phyloP scores from a whole-genome alignment of 35 echinoderm and acorn worm species.

The Chiridota heheva region DNA sequence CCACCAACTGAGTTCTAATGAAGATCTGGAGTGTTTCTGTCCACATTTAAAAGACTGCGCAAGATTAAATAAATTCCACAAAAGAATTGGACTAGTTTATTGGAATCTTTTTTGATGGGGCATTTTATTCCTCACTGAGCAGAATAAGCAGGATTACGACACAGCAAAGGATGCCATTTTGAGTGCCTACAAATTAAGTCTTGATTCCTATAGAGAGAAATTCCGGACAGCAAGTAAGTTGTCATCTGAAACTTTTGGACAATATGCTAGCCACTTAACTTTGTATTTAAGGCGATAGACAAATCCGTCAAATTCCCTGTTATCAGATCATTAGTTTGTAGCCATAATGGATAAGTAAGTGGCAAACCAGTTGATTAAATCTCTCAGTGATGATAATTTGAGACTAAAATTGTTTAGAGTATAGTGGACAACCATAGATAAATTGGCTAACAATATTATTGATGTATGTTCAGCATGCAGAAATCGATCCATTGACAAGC shows the following conservation, averaged over 20 bases:
- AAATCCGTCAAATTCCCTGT: not conserved
- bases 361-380: constrained; percentile 8
- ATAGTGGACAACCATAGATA: not conserved
- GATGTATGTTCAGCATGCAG: constrained; percentile 4
- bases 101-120: not conserved
- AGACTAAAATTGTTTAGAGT: constrained; percentile 16
- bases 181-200: constrained; percentile 10
- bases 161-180: not conserved
- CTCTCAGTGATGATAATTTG: not conserved
- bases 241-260: constrained; percentile 21
- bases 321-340: not conserved
- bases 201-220: constrained; percentile 25
- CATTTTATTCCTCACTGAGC: not conserved
- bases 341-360: constrained; percentile 11
- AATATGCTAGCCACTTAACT: not conserved
- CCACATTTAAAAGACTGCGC: not conserved
- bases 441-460: constrained; percentile 18
- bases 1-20: not conserved
- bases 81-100: not conserved
- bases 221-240: constrained; percentile 23
- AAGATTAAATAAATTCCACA: not conserved
- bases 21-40: not conserved
- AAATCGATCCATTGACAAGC: not conserved
- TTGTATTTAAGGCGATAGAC: constrained; percentile 13
- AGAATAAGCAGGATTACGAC: not conserved